phyloP scores from a whole-genome alignment of 2,888 invertebrate species.

The Sminthurides aquaticus region DNA sequence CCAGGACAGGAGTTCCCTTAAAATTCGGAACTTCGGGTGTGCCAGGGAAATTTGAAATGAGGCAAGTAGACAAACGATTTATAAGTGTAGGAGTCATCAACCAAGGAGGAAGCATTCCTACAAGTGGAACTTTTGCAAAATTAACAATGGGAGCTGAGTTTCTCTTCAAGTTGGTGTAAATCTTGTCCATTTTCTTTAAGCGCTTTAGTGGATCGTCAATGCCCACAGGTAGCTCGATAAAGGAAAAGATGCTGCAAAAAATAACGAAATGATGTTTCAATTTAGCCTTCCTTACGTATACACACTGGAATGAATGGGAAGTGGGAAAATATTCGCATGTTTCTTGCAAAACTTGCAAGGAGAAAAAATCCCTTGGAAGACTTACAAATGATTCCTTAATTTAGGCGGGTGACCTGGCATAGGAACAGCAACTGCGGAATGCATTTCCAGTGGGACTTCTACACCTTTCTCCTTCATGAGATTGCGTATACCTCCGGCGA shows the following conservation, averaged over 20 bases:
- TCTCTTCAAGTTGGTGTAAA: conserved; percentile 27
- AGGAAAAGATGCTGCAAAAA: conserved; percentile 30
- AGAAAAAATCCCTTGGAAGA: too few relatives aligned
- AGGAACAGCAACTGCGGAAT: conserved; percentile 23
- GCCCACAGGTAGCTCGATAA: conserved; percentile 33
- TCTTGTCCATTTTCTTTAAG: conserved; percentile 28
- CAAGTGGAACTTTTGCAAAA: conserved; percentile 34
- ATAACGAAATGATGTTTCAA: background rate
- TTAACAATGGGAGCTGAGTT: conserved; percentile 36
- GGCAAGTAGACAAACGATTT: conserved; percentile 34
- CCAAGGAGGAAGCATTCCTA: conserved; percentile 30
- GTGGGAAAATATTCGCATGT: too few relatives aligned
- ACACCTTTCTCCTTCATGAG: conserved; percentile 26
- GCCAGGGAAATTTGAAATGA: conserved; percentile 41
- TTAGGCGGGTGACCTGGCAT: conserved; percentile 29
- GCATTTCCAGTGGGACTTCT: conserved; percentile 17
- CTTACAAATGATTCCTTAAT: conserved; percentile 29
- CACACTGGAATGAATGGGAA: too few relatives aligned
- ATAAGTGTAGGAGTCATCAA: conserved; percentile 29
- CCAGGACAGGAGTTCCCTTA: conserved; percentile 20
- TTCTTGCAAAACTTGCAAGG: too few relatives aligned
- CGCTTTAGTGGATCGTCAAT: conserved; percentile 31
- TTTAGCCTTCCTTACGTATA: too few relatives aligned
- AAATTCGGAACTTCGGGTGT: conserved; percentile 24
- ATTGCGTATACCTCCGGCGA: conserved; percentile 25